Evolutionary conservation across 2,797 vertebrate species (phyloP), one percentile per base, ranked within the genome.

Genomic region (Catamblyrhynchus diadema): DNA sequence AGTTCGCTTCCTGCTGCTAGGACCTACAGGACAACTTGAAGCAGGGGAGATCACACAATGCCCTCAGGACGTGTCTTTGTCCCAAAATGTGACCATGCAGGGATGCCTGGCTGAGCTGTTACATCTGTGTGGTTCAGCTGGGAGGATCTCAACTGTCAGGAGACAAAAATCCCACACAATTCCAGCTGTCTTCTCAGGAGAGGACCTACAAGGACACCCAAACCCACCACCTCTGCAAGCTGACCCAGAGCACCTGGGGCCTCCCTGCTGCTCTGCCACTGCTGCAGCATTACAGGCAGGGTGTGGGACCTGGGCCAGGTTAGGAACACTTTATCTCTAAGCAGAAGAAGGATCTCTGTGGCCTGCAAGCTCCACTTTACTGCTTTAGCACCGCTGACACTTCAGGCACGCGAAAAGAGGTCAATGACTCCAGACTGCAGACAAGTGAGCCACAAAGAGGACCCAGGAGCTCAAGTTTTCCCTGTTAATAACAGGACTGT

Each of bases 401-500:
- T 37, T 41, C 13, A 72, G 54, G 60, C 42, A 62, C 0, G 2
- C 42, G 66, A 70, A 86, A 93, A 80, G 74, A 82, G 79, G 84
- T 72, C 33, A 35, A 14, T 71, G 75, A 72, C 91, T 91, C 70
- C 45, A 47, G 79, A 87, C 64, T 16, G n/a, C 57, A 84, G 83
- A 50, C 32, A 64, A 90, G 60, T 14, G 45, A 93, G 69, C 45
- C 70, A 75, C 79, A 92, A 90, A 95, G 83, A 82, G 64, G 88
- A 90, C 92, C 81, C 89, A 93, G 65, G 92, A 96, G 91, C 73
- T 94, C 91, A 75, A 59, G 84, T 56, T 54, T 65, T 91, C 79
- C 65, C 47, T n/a, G 39, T 87, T 94, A 95, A 78, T 93, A 93
- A 93, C 84, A 91, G 60, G 75, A 92, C 79, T 89, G 83, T 86